Conservation (phyloP, 2,113 vertebrate species). For the Epinephelus lanceolatus region DNA sequence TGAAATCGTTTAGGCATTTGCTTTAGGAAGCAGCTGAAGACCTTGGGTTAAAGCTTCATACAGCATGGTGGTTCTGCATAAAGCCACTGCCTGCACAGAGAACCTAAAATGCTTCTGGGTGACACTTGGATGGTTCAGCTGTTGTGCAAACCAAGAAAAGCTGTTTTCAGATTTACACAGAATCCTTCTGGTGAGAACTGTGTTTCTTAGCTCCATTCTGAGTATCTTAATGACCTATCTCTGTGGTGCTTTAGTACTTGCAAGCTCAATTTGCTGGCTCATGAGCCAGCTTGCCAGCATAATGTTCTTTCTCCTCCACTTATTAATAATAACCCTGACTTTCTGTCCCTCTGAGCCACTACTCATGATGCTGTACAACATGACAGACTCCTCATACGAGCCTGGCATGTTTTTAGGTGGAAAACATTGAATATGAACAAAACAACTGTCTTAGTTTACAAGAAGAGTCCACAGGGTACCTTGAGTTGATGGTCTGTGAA, state of each 20-base stretch:
- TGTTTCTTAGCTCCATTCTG: conserved; percentile 52
- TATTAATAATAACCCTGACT: conserved; percentile 75
- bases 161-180: conserved; percentile 27
- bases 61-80: conserved; percentile 8
- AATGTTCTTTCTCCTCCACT: conserved; percentile 77
- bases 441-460: background rate
- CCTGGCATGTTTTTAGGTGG: conserved; percentile 14
- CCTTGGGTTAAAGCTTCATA: conserved; percentile 34
- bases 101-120: background rate
- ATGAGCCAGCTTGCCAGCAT: conserved; percentile 75
- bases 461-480: background rate
- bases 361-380: conserved; percentile 61
- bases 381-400: conserved; percentile 54
- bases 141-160: conserved; percentile 20
- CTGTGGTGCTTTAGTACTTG: conserved; percentile 70
- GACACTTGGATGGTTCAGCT: background rate
- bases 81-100: background rate
- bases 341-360: conserved; percentile 63
- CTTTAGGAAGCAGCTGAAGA: conserved; percentile 37
- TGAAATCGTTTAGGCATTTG: conserved; percentile 48
- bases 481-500: background rate
- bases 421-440: conserved; percentile 14
- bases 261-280: conserved; percentile 79
- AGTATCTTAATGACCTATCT: conserved; percentile 74
- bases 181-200: conserved; percentile 21